Conservation (phyloP, 2,797 vertebrate species). For the Emys orbicularis region DNA sequence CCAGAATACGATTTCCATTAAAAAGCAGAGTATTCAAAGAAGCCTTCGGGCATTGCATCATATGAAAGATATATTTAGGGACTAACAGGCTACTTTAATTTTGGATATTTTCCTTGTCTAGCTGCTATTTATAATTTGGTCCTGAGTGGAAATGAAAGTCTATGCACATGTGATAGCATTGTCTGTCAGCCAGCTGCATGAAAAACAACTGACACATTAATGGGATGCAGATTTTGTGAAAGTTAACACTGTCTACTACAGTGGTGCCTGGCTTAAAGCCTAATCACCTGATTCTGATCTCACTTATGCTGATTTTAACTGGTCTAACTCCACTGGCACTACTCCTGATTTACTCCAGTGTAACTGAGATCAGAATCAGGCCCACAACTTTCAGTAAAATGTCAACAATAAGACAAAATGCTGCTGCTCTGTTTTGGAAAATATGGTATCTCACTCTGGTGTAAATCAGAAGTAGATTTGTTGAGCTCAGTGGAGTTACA, state of each 20-base stretch:
- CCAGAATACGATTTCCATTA: slow-evolving; percentile 56
- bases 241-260: neutral
- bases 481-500: neutral
- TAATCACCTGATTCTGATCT: neutral
- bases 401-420: neutral
- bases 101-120: slow-evolving; percentile 47
- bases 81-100: slow-evolving; percentile 18
- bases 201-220: neutral
- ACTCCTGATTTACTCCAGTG: neutral
- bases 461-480: neutral
- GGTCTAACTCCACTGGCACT: neutral
- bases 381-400: neutral
- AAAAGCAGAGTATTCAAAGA: slow-evolving; percentile 23
- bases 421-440: neutral
- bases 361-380: neutral
- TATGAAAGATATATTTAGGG: slow-evolving; percentile 49
- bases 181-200: slow-evolving; percentile 8
- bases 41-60: slow-evolving; percentile 30
- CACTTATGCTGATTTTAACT: neutral
- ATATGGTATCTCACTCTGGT: neutral
- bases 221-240: neutral
- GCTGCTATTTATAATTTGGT: slow-evolving; percentile 57
- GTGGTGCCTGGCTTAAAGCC: neutral
- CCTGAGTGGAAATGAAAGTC: neutral
- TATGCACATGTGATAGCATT: neutral